Evolutionary conservation across 2,797 vertebrate species (phyloP).

Genomic region (Oreortyx pictus): DNA sequence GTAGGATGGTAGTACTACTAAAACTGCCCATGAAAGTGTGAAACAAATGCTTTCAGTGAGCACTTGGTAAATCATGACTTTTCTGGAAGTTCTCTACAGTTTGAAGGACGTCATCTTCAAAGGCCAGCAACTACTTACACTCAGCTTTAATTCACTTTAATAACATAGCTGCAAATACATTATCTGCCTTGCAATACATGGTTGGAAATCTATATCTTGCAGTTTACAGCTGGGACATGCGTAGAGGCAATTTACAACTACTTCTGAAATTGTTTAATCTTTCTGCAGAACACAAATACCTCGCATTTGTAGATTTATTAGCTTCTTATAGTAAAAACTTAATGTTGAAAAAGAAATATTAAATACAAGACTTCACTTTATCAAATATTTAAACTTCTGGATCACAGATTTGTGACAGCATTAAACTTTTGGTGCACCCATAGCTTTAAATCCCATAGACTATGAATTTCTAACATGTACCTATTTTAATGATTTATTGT

Average conservation of each 20-base stretch:
- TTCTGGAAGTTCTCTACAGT: not conserved
- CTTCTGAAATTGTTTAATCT: not conserved
- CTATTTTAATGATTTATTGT: not conserved
- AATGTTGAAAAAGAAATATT: not conserved
- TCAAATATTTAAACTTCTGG: not conserved
- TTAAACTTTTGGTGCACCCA: not conserved
- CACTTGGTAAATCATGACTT: conserved; percentile 16
- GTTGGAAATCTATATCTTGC: not conserved
- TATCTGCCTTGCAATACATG: not conserved
- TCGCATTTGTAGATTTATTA: not conserved
- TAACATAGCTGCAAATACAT: not conserved
- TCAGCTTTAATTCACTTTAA: not conserved
- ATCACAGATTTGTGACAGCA: not conserved
- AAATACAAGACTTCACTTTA: not conserved
- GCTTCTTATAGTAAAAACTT: not conserved
- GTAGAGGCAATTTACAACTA: not conserved
- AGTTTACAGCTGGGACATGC: not conserved
- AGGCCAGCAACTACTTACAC: not conserved
- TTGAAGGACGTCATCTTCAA: not conserved
- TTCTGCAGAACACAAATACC: not conserved
- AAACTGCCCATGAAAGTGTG: not conserved
- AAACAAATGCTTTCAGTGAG: conserved; percentile 3
- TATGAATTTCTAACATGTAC: not conserved
- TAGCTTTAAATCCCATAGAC: not conserved
- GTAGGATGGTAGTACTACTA: not conserved